phyloP scores from a whole-genome alignment of 2,888 invertebrate genomes.

The Cylindroiulus punctatus region DNA sequence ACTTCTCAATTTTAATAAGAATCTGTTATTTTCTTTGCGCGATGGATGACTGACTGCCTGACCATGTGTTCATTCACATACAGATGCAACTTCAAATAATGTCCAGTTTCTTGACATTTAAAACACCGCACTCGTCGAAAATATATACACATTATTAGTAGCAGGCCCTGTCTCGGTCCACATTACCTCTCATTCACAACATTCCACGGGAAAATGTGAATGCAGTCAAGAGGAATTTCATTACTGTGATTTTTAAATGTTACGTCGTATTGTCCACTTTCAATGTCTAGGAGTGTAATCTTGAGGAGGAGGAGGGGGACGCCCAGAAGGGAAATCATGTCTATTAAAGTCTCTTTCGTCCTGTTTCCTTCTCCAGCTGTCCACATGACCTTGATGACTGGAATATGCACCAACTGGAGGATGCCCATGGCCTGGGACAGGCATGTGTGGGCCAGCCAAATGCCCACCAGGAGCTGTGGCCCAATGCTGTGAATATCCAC shows the following conservation, averaged over 20 bases:
- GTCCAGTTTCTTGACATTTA: neutral
- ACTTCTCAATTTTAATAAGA: neutral
- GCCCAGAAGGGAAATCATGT: slow-evolving; percentile 15
- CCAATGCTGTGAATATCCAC: slow-evolving; percentile 53
- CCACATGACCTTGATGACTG: slow-evolving; percentile 54
- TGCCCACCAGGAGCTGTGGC: neutral
- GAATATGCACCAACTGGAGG: slow-evolving; percentile 49
- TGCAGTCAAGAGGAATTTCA: neutral
- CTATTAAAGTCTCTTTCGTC: slow-evolving; percentile 53
- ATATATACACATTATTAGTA: slow-evolving; percentile 14
- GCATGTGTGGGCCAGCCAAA: slow-evolving; percentile 27
- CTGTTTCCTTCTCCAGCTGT: slow-evolving; percentile 55
- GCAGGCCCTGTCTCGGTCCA: neutral
- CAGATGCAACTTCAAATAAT: neutral
- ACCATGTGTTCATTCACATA: neutral
- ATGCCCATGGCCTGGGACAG: slow-evolving; percentile 21
- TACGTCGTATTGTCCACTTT: neutral
- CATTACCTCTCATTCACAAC: neutral
- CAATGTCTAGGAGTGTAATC: slow-evolving; percentile 49
- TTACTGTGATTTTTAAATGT: neutral
- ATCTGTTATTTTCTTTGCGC: neutral
- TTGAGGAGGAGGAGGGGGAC: slow-evolving; percentile 2
- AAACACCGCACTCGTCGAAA: neutral
- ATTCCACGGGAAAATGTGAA: neutral
- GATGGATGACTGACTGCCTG: neutral